A percentile compares a stretch with the other conserved stretches of the same genome.
These are phyloP conservation scores for Zaprionus kolodkinae DNA, from an alignment of 1,140 invertebrate species.

Conservation along the genomic window DNA sequence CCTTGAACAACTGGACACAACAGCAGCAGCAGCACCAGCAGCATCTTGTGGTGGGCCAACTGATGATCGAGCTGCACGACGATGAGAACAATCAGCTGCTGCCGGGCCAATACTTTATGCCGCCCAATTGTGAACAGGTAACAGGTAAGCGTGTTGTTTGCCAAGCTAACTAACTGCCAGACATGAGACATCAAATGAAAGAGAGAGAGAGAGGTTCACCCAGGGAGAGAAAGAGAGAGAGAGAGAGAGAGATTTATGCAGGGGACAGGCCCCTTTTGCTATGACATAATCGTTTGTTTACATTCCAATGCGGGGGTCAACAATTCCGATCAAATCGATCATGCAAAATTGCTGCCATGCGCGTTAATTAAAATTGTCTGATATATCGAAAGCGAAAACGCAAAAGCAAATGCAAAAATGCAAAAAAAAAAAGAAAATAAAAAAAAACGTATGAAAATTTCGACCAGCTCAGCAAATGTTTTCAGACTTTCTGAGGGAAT, in stretches of 20 bases:
- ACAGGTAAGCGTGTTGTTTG: slow-evolving; percentile 84
- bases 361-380: slow-evolving; percentile 1
- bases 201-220: slow-evolving; percentile 2
- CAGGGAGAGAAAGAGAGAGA: not conserved
- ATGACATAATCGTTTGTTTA: slow-evolving; percentile 49
- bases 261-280: slow-evolving; percentile 34
- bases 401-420: slow-evolving; percentile 13
- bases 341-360: slow-evolving; percentile 3
- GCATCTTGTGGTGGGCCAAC: slow-evolving; percentile 58
- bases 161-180: slow-evolving; percentile 73
- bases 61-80: slow-evolving; percentile 81
- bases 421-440: not conserved
- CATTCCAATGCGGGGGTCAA: slow-evolving; percentile 52
- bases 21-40: slow-evolving; percentile 38
- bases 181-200: slow-evolving; percentile 5
- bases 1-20: slow-evolving; percentile 78
- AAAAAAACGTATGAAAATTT: slow-evolving; percentile 7
- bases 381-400: slow-evolving; percentile 17
- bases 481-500: not conserved
- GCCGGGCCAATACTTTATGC: slow-evolving; percentile 76
- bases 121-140: slow-evolving; percentile 79
- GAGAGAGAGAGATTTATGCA: not conserved
- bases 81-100: slow-evolving; percentile 78
- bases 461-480: slow-evolving; percentile 42
- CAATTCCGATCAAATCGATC: slow-evolving; percentile 36